A percentile compares a stretch with the other conserved stretches of the same genome.
Evolutionary conservation across 2,113 vertebrate genomes (phyloP).

Genomic region (Zosterops lateralis): DNA sequence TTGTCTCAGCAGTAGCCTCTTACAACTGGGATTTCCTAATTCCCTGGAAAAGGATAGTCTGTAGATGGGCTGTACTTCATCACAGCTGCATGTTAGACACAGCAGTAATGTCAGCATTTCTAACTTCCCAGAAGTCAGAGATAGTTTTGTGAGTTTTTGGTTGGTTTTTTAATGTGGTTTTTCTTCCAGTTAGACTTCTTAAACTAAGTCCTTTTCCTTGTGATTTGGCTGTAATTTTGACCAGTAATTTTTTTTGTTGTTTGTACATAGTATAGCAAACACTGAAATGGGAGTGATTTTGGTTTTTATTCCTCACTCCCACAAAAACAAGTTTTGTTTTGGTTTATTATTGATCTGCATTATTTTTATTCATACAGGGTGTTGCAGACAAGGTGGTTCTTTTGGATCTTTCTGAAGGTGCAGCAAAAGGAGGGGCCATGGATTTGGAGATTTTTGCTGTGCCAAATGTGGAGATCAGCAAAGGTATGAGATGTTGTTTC

Average conservation of each 20-base stretch:
- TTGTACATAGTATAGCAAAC: not conserved
- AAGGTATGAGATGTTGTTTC: slow-evolving; percentile 74
- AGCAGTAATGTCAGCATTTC: not conserved
- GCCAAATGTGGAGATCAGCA: slow-evolving; percentile 88
- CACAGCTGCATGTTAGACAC: not conserved
- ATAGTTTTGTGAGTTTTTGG: not conserved
- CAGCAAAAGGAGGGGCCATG: slow-evolving; percentile 85
- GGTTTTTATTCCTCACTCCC: not conserved
- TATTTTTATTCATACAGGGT: slow-evolving; percentile 66
- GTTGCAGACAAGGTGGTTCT: slow-evolving; percentile 87
- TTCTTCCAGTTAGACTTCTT: not conserved
- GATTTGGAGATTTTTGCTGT: slow-evolving; percentile 91
- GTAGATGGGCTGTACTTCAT: not conserved
- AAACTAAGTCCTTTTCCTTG: not conserved
- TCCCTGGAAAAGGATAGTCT: not conserved
- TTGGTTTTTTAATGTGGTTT: not conserved
- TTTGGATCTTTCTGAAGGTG: slow-evolving; percentile 83
- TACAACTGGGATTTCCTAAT: not conserved
- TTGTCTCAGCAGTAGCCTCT: not conserved
- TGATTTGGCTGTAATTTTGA: not conserved
- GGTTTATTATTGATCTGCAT: not conserved
- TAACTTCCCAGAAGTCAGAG: not conserved
- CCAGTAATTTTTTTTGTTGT: not conserved
- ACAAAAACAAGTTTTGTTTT: not conserved
- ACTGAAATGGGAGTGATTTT: not conserved